Evolutionary conservation across 2,888 invertebrate genomes (phyloP).

Genomic region (Lasioglossum marginatum): DNA sequence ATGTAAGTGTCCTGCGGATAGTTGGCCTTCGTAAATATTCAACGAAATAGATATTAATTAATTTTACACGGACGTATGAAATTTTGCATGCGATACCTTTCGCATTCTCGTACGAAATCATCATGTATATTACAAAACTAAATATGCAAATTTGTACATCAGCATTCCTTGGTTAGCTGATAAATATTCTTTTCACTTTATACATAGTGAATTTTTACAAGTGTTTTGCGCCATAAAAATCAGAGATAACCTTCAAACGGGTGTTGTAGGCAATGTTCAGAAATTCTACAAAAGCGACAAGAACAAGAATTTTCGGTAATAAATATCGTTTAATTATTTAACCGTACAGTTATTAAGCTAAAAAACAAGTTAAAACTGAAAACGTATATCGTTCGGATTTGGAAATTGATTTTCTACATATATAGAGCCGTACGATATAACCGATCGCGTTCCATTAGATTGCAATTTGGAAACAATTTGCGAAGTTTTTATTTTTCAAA

Average conservation of each 20-base stretch:
- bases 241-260: slow-evolving; percentile 41
- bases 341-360: neutral
- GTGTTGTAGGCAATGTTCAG: neutral
- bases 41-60: neutral
- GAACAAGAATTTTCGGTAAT: neutral
- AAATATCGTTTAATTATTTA: slow-evolving; percentile 8
- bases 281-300: neutral
- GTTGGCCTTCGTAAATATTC: slow-evolving; percentile 1
- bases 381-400: neutral
- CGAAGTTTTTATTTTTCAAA: neutral
- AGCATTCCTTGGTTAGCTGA: neutral
- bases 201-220: neutral
- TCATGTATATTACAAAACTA: neutral
- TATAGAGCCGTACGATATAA: neutral
- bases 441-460: neutral
- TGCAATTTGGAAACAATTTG: neutral
- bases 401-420: neutral
- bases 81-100: neutral
- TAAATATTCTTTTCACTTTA: slow-evolving; percentile 14
- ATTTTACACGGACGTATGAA: neutral
- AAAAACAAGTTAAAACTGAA: neutral
- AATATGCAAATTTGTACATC: neutral
- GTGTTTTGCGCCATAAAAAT: neutral
- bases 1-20: slow-evolving; percentile 39
- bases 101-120: neutral